Conservation (phyloP, 2,888 invertebrate genomes). For the Alcis repandata region DNA sequence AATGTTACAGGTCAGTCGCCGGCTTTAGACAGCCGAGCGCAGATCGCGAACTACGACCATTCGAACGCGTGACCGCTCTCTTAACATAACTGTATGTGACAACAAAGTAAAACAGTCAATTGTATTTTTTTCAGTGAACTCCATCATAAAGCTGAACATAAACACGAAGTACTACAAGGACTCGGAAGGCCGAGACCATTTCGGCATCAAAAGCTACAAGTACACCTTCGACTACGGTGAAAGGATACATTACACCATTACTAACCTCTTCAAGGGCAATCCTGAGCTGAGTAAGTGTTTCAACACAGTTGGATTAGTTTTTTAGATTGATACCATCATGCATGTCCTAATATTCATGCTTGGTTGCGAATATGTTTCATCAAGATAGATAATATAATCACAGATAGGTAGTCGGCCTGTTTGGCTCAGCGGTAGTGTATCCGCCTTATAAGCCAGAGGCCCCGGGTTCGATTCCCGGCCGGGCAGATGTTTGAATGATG, state of each 20-base stretch:
- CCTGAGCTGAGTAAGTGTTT: conserved; percentile 77
- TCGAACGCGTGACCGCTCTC: too few species aligned
- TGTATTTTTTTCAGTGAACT: conserved; percentile 72
- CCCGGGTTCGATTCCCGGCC: too few species aligned
- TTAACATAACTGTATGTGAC: too few species aligned
- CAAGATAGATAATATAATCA: too few species aligned
- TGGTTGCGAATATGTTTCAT: neutral
- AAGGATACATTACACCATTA: conserved; percentile 78
- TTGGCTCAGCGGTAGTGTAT: too few species aligned
- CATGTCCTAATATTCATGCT: conserved; percentile 4
- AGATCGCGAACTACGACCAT: too few species aligned
- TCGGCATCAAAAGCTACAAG: conserved; percentile 79
- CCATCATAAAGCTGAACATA: conserved; percentile 79
- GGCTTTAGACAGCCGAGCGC: too few species aligned
- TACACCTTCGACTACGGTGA: conserved; percentile 81
- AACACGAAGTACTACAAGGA: conserved; percentile 82
- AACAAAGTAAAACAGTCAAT: neutral
- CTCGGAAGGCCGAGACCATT: conserved; percentile 76
- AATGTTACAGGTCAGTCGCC: too few species aligned
- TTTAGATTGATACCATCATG: neutral
- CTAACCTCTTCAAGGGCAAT: conserved; percentile 81
- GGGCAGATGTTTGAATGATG: too few species aligned
- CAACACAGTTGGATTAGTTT: conserved; percentile 3
- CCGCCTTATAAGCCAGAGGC: too few species aligned
- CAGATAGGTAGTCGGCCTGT: too few species aligned